Evolutionary conservation across 2,888 invertebrate genomes (phyloP), one percentile per base, ranked within the genome.

Genomic region (Acrobasis suavella): DNA sequence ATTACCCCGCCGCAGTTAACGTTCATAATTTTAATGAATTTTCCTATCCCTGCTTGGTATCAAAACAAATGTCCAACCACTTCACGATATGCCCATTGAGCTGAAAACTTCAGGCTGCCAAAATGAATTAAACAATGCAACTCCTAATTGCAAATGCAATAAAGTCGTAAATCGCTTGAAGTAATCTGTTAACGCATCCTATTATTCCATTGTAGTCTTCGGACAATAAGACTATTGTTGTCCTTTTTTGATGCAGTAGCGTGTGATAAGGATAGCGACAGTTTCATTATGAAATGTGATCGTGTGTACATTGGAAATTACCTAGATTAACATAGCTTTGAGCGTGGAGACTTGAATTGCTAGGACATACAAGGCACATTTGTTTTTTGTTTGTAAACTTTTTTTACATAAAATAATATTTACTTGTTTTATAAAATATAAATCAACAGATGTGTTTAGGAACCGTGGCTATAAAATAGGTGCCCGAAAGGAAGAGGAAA

Each of bases 251-350:
- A 50, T 38, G 0, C 15, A 8, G 16, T 38, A 12, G 15, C n/a
- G 59, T 8, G 37, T 32, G 50, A 59, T 12, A 59, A 38, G 50
- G 59, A 59, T n/a, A 16, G 55, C 9, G 50, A 50, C 32, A 49
- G 37, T 59, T 59, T 59, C 50, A 59, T 59, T 59, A 59, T 59
- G 59, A 50, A 59, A 59, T 59, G 50, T n/a, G 50, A 14, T 32
- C 49, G 50, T 46, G 22, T 58, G 59, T 59, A 50, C 38, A 15
- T 16, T 37, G 50, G 32, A 50, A 32, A 59, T 50, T 38, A 50
- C 37, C 50, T 59, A 59, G 59, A 50, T 50, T 59, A 59, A 37
- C 50, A 50, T 59, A 37, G 50, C 50, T 59, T 50, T 59, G 58
- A 58, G 16, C 38, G 16, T 50, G 38, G 50, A 37, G 37, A 37